A percentile compares a stretch with the other conserved stretches of the same genome.
phyloP scores from a whole-genome alignment of 2,797 vertebrate species.

The Takifugu rubripes region DNA sequence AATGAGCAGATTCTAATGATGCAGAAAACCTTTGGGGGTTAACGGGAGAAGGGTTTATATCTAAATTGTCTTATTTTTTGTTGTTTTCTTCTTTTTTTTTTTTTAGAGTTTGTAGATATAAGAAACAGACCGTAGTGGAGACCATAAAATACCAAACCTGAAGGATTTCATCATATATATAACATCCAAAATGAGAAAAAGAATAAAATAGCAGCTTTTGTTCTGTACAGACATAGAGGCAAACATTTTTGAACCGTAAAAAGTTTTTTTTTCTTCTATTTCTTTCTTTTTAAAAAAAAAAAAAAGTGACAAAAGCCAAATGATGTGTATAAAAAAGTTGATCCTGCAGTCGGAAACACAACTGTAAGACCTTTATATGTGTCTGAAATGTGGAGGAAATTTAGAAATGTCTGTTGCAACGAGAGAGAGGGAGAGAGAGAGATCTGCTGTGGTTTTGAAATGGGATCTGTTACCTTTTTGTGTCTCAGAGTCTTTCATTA shows the following conservation, averaged over 20 bases:
- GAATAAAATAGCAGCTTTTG: conserved; percentile 99
- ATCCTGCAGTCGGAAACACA: conserved; percentile 89
- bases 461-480: conserved; percentile 45
- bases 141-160: conserved; percentile 89
- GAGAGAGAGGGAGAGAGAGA: conserved; percentile 45
- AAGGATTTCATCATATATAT: conserved; percentile 76
- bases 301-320: conserved; percentile 92
- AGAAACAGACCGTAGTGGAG: conserved; percentile 82
- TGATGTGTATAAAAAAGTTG: conserved; percentile 83
- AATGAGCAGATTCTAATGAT: conserved; percentile 86
- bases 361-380: conserved; percentile 85
- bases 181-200: conserved; percentile 88
- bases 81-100: conserved; percentile 51
- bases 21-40: conserved; percentile 75
- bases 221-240: conserved; percentile 98
- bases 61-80: conserved; percentile 42
- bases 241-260: conserved; percentile 92
- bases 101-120: conserved; percentile 82
- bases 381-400: conserved; percentile 71
- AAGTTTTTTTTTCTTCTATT: conserved; percentile 72
- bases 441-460: conserved; percentile 59
- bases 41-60: conserved; percentile 57
- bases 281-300: conserved; percentile 20
- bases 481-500: conserved; percentile 19
- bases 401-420: too few species aligned